phyloP scores from a whole-genome alignment of 2,797 vertebrate species.

The Pelochelys cantorii region DNA sequence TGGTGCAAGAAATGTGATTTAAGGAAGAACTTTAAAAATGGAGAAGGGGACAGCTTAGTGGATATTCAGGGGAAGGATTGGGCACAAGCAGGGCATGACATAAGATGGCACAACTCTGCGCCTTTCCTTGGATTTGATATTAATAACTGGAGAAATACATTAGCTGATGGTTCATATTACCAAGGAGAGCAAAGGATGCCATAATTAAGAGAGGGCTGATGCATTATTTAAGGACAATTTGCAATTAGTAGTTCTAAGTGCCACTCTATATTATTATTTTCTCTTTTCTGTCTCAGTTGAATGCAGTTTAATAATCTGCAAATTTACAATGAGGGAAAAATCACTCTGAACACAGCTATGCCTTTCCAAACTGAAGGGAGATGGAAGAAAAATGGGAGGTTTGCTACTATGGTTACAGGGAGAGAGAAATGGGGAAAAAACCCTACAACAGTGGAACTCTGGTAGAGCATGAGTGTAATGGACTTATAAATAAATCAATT shows the following conservation, averaged over 20 bases:
- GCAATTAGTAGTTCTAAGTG: slow-evolving; percentile 68
- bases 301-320: slow-evolving; percentile 55
- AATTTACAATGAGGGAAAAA: slow-evolving; percentile 55
- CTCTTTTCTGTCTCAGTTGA: slow-evolving; percentile 54
- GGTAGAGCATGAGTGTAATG: not conserved
- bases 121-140: slow-evolving; percentile 40
- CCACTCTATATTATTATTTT: slow-evolving; percentile 39
- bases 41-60: not conserved
- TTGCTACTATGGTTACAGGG: not conserved
- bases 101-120: not conserved
- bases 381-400: slow-evolving; percentile 12
- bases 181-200: slow-evolving; percentile 27
- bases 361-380: slow-evolving; percentile 5
- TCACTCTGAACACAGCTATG: slow-evolving; percentile 3
- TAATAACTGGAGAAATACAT: slow-evolving; percentile 59
- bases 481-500: not conserved
- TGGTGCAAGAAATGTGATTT: not conserved
- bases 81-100: not conserved
- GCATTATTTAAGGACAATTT: slow-evolving; percentile 68
- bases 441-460: not conserved
- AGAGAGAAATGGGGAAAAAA: rapidly evolving
- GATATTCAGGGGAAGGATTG: not conserved
- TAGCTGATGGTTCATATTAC: slow-evolving; percentile 44
- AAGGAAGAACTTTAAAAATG: not conserved
- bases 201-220: slow-evolving; percentile 61